These are phyloP conservation scores for Coptotermes formosanus DNA, from an alignment of 1,140 invertebrate genomes.

Conservation along the genomic window DNA sequence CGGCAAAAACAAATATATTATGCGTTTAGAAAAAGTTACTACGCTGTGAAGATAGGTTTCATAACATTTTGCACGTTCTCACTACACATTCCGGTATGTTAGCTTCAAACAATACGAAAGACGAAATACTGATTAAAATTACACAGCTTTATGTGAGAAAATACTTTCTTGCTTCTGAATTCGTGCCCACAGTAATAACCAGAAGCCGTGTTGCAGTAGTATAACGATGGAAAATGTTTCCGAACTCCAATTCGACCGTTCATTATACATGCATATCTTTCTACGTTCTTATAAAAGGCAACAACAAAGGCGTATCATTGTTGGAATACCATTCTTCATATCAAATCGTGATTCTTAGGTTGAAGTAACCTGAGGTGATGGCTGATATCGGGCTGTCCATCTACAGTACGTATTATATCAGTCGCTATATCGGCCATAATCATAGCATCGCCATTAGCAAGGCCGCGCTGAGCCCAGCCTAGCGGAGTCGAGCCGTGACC, in stretches of 20 bases:
- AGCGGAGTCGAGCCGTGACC: not conserved
- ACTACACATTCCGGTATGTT: too few relatives aligned
- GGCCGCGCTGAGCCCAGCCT: not conserved
- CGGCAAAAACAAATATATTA: too few relatives aligned
- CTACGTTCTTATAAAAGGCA: not conserved
- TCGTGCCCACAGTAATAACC: not conserved
- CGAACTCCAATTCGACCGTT: not conserved
- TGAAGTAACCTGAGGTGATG: not conserved
- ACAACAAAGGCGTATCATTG: not conserved
- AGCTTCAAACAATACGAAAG: too few relatives aligned
- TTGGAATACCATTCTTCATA: not conserved
- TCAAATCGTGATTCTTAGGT: too few relatives aligned
- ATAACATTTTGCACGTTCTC: too few relatives aligned
- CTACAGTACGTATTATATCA: not conserved
- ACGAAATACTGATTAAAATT: too few relatives aligned
- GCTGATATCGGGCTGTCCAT: not conserved
- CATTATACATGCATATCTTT: not conserved
- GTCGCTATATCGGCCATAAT: not conserved
- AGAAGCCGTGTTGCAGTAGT: not conserved
- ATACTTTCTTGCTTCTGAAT: not conserved
- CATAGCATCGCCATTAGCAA: constrained; percentile 4
- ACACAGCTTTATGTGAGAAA: not conserved
- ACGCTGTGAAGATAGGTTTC: too few relatives aligned
- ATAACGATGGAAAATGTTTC: not conserved
- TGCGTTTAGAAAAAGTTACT: too few relatives aligned